phyloP scores from a whole-genome alignment of 1,140 invertebrate genomes.

The Propsilocerus akamusi region DNA sequence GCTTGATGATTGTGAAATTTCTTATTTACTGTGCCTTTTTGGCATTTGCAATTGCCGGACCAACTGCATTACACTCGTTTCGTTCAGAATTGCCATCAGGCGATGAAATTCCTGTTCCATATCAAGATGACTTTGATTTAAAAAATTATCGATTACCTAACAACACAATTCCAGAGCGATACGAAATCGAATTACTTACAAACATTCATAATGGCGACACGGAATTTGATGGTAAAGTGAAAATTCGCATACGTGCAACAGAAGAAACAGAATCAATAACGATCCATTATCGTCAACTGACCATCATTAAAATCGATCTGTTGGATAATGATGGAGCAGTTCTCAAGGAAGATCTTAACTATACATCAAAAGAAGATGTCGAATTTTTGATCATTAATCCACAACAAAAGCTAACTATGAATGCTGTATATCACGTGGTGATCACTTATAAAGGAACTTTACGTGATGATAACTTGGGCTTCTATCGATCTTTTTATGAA shows the following conservation, averaged over 20 bases:
- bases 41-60: too few species aligned
- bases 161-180: conserved; percentile 35
- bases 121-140: too few species aligned
- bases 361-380: conserved; percentile 9
- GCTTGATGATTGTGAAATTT: too few species aligned
- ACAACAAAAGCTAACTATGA: conserved; percentile 8
- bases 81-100: too few species aligned
- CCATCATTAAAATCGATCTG: conserved; percentile 16
- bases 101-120: too few species aligned
- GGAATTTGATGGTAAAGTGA: conserved; percentile 34
- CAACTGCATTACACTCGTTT: too few species aligned
- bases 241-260: conserved; percentile 29
- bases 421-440: conserved; percentile 22
- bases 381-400: conserved; percentile 18
- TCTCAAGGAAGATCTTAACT: conserved; percentile 8
- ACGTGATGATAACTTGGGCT: conserved; percentile 43
- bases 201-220: conserved; percentile 29
- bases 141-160: conserved; percentile 37
- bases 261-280: conserved; percentile 25
- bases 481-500: conserved; percentile 62
- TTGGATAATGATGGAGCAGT: too few species aligned
- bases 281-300: conserved; percentile 27
- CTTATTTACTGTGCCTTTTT: too few species aligned
- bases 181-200: conserved; percentile 40
- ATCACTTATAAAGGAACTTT: conserved; percentile 31